Evolutionary conservation across 2,797 vertebrate species (phyloP).

Genomic region (Cyclopterus lumpus): DNA sequence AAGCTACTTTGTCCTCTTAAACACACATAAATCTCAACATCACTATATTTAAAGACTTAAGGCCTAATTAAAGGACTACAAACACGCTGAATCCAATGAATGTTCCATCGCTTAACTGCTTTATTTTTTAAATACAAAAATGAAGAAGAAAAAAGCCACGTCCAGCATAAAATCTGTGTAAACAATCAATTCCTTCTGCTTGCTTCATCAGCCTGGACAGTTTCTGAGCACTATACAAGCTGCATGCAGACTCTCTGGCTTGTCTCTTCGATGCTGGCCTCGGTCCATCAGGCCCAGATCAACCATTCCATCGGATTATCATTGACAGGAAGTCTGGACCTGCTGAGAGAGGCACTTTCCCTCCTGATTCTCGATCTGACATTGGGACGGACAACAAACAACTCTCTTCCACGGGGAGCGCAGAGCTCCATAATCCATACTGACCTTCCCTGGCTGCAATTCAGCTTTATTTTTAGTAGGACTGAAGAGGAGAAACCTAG

Average conservation of each 20-base stretch:
- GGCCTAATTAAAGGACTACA: conserved; percentile 11
- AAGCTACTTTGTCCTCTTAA: conserved; percentile 16
- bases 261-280: conserved; percentile 53
- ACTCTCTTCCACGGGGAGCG: conserved; percentile 75
- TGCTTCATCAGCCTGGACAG: conserved; percentile 49
- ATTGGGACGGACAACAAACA: conserved; percentile 83
- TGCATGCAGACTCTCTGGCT: conserved; percentile 43
- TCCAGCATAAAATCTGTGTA: conserved; percentile 42
- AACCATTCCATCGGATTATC: conserved; percentile 79
- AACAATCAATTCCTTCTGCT: conserved; percentile 47
- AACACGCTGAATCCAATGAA: background rate
- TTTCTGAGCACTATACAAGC: conserved; percentile 49
- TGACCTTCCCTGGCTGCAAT: conserved; percentile 81
- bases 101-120: background rate
- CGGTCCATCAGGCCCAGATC: conserved; percentile 63
- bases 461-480: conserved; percentile 80
- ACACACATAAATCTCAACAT: conserved; percentile 8
- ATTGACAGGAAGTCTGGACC: conserved; percentile 78
- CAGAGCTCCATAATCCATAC: conserved; percentile 78
- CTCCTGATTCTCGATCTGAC: conserved; percentile 78
- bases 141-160: conserved; percentile 8
- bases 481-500: conserved; percentile 62
- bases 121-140: conserved; percentile 23
- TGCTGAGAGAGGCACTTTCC: conserved; percentile 83
- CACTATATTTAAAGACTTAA: conserved; percentile 30